Evolutionary conservation across 2,888 invertebrate species (phyloP), one percentile per base, ranked within the genome.

Genomic region (Pogonocherus hispidulus): DNA sequence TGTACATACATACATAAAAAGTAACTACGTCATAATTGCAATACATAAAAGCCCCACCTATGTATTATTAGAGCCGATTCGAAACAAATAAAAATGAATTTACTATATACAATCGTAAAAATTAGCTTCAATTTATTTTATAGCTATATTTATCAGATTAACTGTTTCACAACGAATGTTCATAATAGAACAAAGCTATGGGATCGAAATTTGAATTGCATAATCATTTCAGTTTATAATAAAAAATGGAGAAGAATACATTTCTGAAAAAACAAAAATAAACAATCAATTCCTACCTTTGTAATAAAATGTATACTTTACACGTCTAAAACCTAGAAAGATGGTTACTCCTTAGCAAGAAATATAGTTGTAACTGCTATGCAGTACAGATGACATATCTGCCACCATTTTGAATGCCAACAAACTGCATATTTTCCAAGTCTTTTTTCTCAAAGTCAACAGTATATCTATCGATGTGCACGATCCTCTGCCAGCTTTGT

Each of bases 371-470:
- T 41, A 41, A 41, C 5, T n/a, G 11, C 41, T 41, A 41, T 41
- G 11, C 14, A 41, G 41, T 41, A 41, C 6, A 14, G 41, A 4
- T 16, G 5, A 41, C n/a, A 5, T 27, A 8, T 27, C 8, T 27
- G n/a, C n/a, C n/a, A n/a, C 8, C 27, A 8, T 27, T 27, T 27
- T 27, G 27, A 27, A 27, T 27, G 8, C n/a, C n/a, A 27, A 27
- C 8, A 27, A 27, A 27, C 8, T 5, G 8, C 27, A 27, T 27
- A 27, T 27, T 27, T 27, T 27, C 27, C 16, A 32, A 32, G 52
- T 52, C 55, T 55, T 19, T 37, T 37, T 55, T 14, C 55, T 37
- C 57, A 57, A 57, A 57, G 46, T 44, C 57, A 57, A 57, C 23
- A 46, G n/a, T n/a, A n/a, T 41, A 57, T 16, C 9, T 55, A 55